Base-by-base conservation (phyloP, 2,888 invertebrate species). In the Rosalia funebris region DNA sequence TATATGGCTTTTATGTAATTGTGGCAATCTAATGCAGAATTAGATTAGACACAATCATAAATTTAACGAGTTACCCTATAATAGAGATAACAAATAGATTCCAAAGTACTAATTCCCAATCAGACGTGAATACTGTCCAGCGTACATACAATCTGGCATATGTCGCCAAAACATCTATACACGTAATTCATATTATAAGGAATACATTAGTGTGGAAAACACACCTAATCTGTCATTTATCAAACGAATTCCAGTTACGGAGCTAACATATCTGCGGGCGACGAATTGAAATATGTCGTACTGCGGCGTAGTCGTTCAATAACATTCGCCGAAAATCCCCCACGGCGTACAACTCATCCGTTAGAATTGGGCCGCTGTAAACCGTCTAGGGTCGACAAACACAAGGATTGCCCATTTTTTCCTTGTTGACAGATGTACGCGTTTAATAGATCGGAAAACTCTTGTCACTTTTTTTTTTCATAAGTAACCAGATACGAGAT, bases 351-450 rank as follows among this genome's bases (percentile, higher is more conserved):
- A 34, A 48, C 34, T 25, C 42, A 19, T 32, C 31, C 37, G 47
- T 57, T 57, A 62, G 57, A 62, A 62, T 57, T 54, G 62, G 50
- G 53, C 57, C 53, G 25, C 53, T 44, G 65, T 68, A 65, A 70
- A 71, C 72, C 72, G 70, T 75, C 73, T 72, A 71, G 76, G 77
- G 77, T 77, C 76, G 77, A 79, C 78, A 78, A 77, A 78, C 77
- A 75, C 76, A 74, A 71, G 76, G 76, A 78, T 78, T 77, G 75
- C 73, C 76, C 73, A 76, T 74, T 76, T 77, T 80, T 79, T 79
- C 72, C 71, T 64, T 71, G 78, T 78, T 78, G 80, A 81, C 80
- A 80, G 79, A 80, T 79, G 80, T 79, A 79, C 78, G 79, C 79
- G 79, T 79, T 79, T 79, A 80, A 81, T 81, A 79, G 76, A 73